Base-by-base conservation (phyloP, 2,113 vertebrate genomes). In the Martes martes region DNA sequence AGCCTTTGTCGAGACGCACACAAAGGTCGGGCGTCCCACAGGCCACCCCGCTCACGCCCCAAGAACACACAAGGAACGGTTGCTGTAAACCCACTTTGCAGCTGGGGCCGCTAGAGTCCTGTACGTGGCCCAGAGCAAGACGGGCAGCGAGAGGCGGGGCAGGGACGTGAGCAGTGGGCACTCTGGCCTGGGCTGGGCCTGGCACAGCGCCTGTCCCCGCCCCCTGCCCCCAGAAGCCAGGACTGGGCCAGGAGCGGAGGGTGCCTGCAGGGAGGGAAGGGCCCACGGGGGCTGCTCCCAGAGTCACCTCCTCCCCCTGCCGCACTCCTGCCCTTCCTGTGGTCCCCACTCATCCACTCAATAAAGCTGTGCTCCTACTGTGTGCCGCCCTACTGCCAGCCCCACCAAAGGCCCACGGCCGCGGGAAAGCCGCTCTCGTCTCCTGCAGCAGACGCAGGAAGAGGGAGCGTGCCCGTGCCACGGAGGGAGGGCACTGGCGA, bases 151-250 rank as follows among this genome's bases (percentile, higher is more conserved):
- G 61, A 59, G 19, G 39, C 24, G n/a, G 50, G 69, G 69, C 50
- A 24, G 1, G n/a, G 57, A 19, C n/a, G 3, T 39, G 76, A 59
- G 11, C 18, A 16, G 55, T 4, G 42, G 42, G 74, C 84, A 59
- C 33, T 31, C 69, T 15, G 57, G 69, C 55, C 16, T 1, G 23
- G 33, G 11, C 57, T 18, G 36, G 11, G 33, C 36, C 59, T 33
- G 39, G 82, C 31, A 2, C 16, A 2, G 67, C 0, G 2, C 6
- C 13, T 28, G n/a, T 8, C 7, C 28, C 11, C 1, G 1, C 7
- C 36, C 28, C 16, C 19, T 7, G 1, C 2, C 26, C 18, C 2
- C 31, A 36, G 73, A 55, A 14, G 65, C 67, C 24, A 0, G 36
- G 23, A 16, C n/a, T 1, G 11, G 42, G 8, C 7, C 13, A 33